phyloP scores from a whole-genome alignment of 2,113 vertebrate species.

The Casuarius casuarius region DNA sequence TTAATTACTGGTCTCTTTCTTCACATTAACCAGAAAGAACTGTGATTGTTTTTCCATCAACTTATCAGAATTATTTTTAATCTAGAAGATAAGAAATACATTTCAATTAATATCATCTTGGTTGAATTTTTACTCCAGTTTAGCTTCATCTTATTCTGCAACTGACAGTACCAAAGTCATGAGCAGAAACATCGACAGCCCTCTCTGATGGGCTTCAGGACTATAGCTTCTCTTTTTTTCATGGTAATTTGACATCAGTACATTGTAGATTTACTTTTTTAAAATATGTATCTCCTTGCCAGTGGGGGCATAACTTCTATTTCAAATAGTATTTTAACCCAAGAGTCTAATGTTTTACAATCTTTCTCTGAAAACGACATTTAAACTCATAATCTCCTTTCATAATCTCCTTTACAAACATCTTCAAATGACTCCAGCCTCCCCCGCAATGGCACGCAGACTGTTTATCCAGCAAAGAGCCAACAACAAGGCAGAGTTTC shows the following conservation, averaged over 20 bases:
- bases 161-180: background rate
- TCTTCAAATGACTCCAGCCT: background rate
- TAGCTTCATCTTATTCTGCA: background rate
- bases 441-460: background rate
- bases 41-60: background rate
- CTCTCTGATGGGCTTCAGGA: background rate
- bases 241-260: background rate
- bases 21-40: background rate
- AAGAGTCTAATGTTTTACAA: background rate
- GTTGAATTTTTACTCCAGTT: background rate
- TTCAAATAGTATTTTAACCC: background rate
- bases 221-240: rapidly evolving
- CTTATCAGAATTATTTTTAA: background rate
- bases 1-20: background rate
- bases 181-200: background rate
- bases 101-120: background rate
- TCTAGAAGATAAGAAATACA: background rate
- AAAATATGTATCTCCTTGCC: background rate
- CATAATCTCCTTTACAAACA: background rate
- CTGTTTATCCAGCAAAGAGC: background rate
- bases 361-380: background rate
- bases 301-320: background rate
- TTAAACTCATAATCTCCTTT: background rate
- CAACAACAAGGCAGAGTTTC: background rate
- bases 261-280: background rate